Evolutionary conservation across 1,140 invertebrate genomes (phyloP).

Genomic region (Orchestia grillus): DNA sequence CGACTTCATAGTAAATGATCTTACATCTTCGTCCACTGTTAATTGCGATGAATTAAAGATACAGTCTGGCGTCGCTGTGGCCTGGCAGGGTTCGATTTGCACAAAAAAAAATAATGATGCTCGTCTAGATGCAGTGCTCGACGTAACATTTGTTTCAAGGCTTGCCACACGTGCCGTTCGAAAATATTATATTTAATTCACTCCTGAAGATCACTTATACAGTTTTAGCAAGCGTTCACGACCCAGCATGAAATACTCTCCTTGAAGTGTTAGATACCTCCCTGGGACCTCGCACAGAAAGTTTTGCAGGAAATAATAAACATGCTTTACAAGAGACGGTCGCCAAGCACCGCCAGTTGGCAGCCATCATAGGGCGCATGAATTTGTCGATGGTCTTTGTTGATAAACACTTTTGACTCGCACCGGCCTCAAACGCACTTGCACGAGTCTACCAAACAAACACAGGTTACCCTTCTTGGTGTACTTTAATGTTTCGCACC

Average conservation of each 20-base stretch:
- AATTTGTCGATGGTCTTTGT: conserved; percentile 36
- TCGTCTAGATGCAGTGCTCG: neutral
- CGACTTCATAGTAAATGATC: neutral
- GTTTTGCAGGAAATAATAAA: neutral
- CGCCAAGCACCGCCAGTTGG: conserved; percentile 8
- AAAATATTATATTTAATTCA: neutral
- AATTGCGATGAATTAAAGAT: neutral
- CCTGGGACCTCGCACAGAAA: neutral
- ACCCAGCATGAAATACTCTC: neutral
- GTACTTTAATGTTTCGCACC: neutral
- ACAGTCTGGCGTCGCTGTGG: neutral
- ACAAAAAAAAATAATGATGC: neutral
- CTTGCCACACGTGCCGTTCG: neutral
- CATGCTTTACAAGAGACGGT: neutral
- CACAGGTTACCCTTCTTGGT: neutral
- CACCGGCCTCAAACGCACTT: neutral
- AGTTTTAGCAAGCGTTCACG: neutral
- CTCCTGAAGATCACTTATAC: neutral
- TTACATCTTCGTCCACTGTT: neutral
- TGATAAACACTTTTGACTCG: conserved; percentile 28
- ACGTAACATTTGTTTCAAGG: neutral
- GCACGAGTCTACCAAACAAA: neutral
- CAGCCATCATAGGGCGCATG: conserved; percentile 23
- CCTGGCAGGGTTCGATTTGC: neutral
- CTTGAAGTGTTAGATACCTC: neutral